phyloP scores from a whole-genome alignment of 2,888 invertebrate genomes.

The Troides oblongomaculatus region DNA sequence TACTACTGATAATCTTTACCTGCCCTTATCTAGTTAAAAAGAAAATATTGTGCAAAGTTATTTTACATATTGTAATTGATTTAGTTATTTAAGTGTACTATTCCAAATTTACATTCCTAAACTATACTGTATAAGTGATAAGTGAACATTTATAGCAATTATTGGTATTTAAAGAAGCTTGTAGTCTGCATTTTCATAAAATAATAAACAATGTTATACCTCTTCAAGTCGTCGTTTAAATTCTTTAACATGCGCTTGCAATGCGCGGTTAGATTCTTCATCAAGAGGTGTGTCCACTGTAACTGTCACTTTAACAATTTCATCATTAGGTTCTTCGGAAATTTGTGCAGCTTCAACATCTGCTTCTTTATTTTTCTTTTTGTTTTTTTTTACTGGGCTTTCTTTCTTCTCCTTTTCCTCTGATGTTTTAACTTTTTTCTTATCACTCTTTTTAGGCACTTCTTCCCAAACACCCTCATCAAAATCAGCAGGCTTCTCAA shows the following conservation, averaged over 20 bases:
- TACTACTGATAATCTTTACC: too few relatives aligned
- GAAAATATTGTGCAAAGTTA: too few relatives aligned
- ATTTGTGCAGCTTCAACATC: slow-evolving; percentile 59
- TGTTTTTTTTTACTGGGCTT: slow-evolving; percentile 65
- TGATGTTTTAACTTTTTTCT: slow-evolving; percentile 83
- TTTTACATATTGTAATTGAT: background rate
- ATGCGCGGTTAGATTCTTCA: slow-evolving; percentile 63
- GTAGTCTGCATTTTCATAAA: background rate
- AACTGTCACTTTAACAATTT: slow-evolving; percentile 69
- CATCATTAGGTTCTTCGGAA: slow-evolving; percentile 58
- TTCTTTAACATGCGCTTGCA: slow-evolving; percentile 74
- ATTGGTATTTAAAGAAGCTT: too few relatives aligned
- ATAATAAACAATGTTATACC: slow-evolving; percentile 42
- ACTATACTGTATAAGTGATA: background rate
- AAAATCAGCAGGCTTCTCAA: slow-evolving; percentile 85
- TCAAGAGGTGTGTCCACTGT: slow-evolving; percentile 65
- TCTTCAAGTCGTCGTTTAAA: slow-evolving; percentile 72
- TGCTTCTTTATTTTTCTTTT: slow-evolving; percentile 68
- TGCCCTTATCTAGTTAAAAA: too few relatives aligned
- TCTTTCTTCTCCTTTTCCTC: slow-evolving; percentile 77
- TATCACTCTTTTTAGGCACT: slow-evolving; percentile 85
- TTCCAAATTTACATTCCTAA: background rate
- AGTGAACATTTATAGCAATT: too few relatives aligned
- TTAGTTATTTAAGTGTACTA: too few relatives aligned
- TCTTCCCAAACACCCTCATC: slow-evolving; percentile 89